Conservation (phyloP, 1,140 invertebrate genomes). For the Pomacea maculata region DNA sequence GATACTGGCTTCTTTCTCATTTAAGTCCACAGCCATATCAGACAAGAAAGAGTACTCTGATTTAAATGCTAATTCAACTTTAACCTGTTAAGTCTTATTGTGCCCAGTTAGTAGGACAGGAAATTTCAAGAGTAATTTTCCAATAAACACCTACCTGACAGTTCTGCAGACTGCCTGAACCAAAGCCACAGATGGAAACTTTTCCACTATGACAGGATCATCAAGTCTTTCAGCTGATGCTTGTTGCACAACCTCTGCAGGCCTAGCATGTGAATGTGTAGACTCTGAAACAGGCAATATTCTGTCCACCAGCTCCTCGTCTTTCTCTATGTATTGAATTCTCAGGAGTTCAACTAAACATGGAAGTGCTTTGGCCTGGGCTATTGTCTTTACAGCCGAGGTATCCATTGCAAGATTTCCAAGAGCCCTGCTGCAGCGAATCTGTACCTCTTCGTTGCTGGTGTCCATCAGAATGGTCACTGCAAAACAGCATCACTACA, state of each 20-base stretch:
- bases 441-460: constrained; percentile 7
- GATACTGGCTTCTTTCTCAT: too few relatives aligned
- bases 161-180: constrained; percentile 5
- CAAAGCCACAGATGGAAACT: constrained; percentile 8
- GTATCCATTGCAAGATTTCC: constrained; percentile 15
- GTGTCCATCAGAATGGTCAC: constrained; percentile 1
- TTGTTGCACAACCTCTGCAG: not conserved
- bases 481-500: not conserved
- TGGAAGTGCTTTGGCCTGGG: not conserved
- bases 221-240: not conserved
- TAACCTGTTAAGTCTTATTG: not conserved
- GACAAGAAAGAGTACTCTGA: too few relatives aligned
- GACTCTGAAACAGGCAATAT: not conserved
- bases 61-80: not conserved
- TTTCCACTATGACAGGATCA: not conserved
- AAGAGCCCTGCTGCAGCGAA: constrained; percentile 17
- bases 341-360: constrained; percentile 4
- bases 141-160: constrained; percentile 1
- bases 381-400: not conserved
- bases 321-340: constrained; percentile 4
- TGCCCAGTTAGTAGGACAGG: too few relatives aligned
- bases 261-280: too few relatives aligned
- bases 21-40: too few relatives aligned
- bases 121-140: not conserved
- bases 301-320: not conserved